Evolutionary conservation across 2,888 invertebrate genomes (phyloP).

Genomic region (Eurytoma adleriae): DNA sequence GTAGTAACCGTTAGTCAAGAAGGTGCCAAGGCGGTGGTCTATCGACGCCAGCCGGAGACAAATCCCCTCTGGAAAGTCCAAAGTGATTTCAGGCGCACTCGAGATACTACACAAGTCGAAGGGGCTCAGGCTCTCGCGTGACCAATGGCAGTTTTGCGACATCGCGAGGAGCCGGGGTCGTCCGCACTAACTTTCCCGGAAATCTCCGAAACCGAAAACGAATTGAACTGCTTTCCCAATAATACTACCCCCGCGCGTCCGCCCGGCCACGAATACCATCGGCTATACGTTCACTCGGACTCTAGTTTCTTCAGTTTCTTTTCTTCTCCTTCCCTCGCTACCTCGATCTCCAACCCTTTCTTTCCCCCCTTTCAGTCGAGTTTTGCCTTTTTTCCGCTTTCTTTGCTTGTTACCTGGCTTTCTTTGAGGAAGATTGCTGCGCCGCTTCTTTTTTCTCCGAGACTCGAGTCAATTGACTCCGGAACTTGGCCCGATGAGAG

Average conservation of each 20-base stretch:
- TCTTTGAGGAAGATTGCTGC: conserved; percentile 30
- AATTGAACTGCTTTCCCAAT: conserved; percentile 47
- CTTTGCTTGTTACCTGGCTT: conserved; percentile 34
- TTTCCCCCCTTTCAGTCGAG: no score
- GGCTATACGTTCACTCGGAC: background rate
- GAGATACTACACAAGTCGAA: background rate
- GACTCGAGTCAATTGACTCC: conserved; percentile 34
- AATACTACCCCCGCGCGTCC: conserved; percentile 8
- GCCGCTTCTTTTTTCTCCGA: background rate
- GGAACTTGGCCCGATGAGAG: conserved; percentile 30
- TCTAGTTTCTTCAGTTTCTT: background rate
- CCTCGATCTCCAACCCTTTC: background rate
- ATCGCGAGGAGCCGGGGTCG: conserved; percentile 24
- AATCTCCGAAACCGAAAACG: conserved; percentile 42
- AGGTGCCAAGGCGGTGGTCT: conserved; percentile 14
- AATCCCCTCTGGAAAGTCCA: conserved; percentile 23
- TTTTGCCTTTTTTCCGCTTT: background rate
- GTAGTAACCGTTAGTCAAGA: background rate
- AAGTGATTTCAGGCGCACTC: conserved; percentile 31
- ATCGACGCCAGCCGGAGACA: conserved; percentile 1
- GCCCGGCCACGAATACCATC: no score
- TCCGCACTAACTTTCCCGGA: conserved; percentile 29
- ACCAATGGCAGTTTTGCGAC: conserved; percentile 38
- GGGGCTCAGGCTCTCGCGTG: conserved; percentile 16
- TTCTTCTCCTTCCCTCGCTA: background rate